Base-by-base conservation (phyloP, 2,888 invertebrate species). In the Tetranychus truncatus region DNA sequence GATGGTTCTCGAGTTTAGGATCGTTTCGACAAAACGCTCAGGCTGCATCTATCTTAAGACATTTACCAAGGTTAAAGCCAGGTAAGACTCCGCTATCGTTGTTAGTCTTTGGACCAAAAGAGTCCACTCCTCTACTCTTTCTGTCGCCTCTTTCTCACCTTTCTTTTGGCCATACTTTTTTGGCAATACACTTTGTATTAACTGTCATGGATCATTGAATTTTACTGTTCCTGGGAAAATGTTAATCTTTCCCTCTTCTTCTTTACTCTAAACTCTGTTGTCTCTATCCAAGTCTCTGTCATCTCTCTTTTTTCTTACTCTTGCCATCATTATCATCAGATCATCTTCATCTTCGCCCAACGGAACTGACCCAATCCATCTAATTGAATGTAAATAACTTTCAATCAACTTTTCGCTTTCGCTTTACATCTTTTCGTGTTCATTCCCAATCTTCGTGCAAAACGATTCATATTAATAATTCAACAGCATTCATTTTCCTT, bases 261-360 rank as follows among this genome's bases (percentile, higher is more conserved):
- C 21, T 69, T 69, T 69, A 24, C 69, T 69, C 69, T 69, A 20
- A 24, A 20, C 69, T 69, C 69, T 69, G 21, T 69, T 69, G 21
- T 69, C n/a, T 69, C 69, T 69, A 20, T 69, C 69, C 20, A 20
- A 20, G 20, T 67, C 67, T 67, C 67, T 67, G 20, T 67, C 67
- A n/a, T 67, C n/a, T 67, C 11, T n/a, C 67, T 67, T 1, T 20
- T 24, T n/a, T n/a, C 69, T 69, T 20, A 0, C 6, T 69, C 20
- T 66, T 1, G 7, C 21, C 69, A 5, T 69, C 69, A 69, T 69
- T 21, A 20, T 24, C 69, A 20, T 24, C 69, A 5, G 34, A 20
- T 24, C 20, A 20, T 24, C 69, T 69, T 69, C 69, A 18, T 24
- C 69, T 69, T 69, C 69, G 11, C 69, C 20, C 69, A 55, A 55